Conservation (phyloP, 2,113 vertebrate genomes). For the Heptranchias perlo region DNA sequence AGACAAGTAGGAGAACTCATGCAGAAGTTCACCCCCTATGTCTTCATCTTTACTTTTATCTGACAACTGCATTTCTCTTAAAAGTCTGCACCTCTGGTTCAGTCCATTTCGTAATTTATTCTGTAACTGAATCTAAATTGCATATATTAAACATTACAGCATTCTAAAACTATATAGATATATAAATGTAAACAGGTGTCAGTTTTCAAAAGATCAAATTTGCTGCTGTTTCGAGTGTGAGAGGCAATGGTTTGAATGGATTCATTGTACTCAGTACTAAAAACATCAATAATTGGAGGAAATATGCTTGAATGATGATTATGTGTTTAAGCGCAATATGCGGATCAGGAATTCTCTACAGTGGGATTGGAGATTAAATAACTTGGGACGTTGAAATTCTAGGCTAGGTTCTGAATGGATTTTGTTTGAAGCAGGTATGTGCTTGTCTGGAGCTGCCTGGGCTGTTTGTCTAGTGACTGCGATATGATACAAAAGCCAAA, state of each 20-base stretch:
- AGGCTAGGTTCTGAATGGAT: slow-evolving; percentile 20
- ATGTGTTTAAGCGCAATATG: slow-evolving; percentile 28
- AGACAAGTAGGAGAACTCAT: background rate
- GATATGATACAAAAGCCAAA: slow-evolving; percentile 29
- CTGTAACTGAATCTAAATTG: background rate
- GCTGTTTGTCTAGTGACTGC: background rate
- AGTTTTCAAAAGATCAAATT: slow-evolving; percentile 23
- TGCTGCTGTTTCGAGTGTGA: slow-evolving; percentile 9
- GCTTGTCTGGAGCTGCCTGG: slow-evolving; percentile 29
- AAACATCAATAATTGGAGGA: slow-evolving; percentile 37
- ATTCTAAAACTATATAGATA: background rate
- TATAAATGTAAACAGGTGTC: slow-evolving; percentile 16
- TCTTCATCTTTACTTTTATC: background rate
- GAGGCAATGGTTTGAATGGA: slow-evolving; percentile 24
- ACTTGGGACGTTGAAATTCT: slow-evolving; percentile 35
- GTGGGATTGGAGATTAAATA: slow-evolving; percentile 34
- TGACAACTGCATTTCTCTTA: background rate
- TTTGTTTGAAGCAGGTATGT: slow-evolving; percentile 27
- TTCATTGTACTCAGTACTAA: slow-evolving; percentile 22
- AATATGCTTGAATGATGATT: slow-evolving; percentile 26
- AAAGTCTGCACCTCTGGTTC: background rate
- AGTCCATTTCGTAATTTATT: slow-evolving; percentile 7
- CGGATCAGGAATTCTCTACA: slow-evolving; percentile 24
- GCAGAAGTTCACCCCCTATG: too few relatives aligned
- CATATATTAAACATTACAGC: slow-evolving; percentile 1